Evolutionary conservation across 2,888 invertebrate species (phyloP).

Genomic region (Tenthredo mesomela): DNA sequence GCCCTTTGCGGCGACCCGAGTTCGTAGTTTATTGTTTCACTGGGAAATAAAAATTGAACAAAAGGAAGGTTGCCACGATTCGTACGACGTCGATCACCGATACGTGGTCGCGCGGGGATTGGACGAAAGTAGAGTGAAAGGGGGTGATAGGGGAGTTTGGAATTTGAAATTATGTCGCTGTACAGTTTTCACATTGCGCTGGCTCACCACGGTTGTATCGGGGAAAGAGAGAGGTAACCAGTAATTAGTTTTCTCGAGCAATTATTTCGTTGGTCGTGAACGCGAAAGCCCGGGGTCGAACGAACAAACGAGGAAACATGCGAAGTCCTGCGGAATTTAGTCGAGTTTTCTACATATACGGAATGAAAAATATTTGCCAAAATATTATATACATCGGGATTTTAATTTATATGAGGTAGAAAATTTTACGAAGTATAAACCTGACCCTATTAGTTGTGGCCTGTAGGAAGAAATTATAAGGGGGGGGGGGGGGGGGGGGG

Average conservation of each 20-base stretch:
- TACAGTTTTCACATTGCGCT: constrained; percentile 33
- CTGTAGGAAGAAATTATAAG: neutral
- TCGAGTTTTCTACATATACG: constrained; percentile 54
- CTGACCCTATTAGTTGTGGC: neutral
- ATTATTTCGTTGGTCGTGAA: constrained; percentile 23
- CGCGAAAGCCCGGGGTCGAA: neutral
- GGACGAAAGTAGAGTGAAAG: constrained; percentile 28
- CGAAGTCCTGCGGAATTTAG: constrained; percentile 53
- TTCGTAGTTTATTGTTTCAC: constrained; percentile 49
- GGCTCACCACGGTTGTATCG: constrained; percentile 17
- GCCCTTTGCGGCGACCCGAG: constrained; percentile 37
- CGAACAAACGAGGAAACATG: constrained; percentile 53
- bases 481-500: too few relatives aligned
- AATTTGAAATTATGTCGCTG: constrained; percentile 41
- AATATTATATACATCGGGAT: neutral
- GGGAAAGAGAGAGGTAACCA: neutral
- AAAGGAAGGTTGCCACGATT: constrained; percentile 33
- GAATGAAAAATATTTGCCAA: neutral
- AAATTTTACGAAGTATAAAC: neutral
- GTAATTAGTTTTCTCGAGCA: constrained; percentile 45
- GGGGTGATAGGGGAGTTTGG: constrained; percentile 28
- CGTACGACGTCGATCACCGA: constrained; percentile 48
- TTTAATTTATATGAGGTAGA: neutral
- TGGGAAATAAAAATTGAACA: constrained; percentile 10
- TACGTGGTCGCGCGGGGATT: constrained; percentile 37